Evolutionary conservation across 2,113 vertebrate species (phyloP).

Genomic region (Lagenorhynchus albirostris): DNA sequence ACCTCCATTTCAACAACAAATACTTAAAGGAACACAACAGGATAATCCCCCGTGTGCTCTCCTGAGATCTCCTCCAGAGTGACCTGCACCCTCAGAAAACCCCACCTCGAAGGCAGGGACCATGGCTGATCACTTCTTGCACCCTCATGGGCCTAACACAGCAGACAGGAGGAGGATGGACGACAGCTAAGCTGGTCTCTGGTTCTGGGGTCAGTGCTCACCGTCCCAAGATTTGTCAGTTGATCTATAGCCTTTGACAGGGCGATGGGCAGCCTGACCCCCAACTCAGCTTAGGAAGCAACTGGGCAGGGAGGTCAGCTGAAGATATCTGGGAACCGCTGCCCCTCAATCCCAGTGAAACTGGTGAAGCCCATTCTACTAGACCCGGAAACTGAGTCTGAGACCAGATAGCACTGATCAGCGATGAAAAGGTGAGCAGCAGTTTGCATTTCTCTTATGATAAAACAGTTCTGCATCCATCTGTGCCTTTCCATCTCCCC

Average conservation of each 20-base stretch:
- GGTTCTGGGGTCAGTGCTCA: neutral
- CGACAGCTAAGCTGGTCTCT: neutral
- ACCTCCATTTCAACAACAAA: constrained; percentile 76
- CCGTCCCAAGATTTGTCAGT: neutral
- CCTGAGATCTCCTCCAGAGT: constrained; percentile 40
- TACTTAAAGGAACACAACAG: constrained; percentile 77
- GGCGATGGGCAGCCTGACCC: neutral
- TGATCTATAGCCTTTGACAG: neutral
- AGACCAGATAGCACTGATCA: neutral
- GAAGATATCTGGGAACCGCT: neutral
- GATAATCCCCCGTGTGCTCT: constrained; percentile 45
- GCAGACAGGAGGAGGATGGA: neutral
- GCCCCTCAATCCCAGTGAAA: neutral
- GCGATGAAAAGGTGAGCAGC: neutral
- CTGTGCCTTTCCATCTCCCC: neutral
- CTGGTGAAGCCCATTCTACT: neutral
- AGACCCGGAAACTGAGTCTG: neutral
- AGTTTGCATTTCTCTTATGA: neutral
- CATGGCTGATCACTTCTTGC: neutral
- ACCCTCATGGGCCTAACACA: neutral
- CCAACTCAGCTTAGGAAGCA: neutral
- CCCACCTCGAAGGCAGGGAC: neutral
- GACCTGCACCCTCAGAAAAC: neutral
- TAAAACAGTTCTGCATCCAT: neutral
- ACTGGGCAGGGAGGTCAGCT: neutral